Percentiles rank a stretch among this genome's conserved stretches.
phyloP scores from a whole-genome alignment of 2,888 invertebrate species.

The Lamellibrachia satsuma region DNA sequence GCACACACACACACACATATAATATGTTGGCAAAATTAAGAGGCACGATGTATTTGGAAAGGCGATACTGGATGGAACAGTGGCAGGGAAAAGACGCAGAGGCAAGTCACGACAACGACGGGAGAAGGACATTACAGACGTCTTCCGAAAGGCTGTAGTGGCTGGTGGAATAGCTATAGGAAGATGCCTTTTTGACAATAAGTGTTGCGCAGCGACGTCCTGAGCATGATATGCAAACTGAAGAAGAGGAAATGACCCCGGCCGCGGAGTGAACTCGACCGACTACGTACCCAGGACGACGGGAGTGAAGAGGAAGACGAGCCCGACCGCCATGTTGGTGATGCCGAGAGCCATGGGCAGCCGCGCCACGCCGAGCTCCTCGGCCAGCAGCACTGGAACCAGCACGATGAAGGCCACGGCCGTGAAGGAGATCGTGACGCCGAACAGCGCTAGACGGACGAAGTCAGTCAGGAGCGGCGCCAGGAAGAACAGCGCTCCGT shows the following conservation, averaged over 20 bases:
- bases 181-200: no score
- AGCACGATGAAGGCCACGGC: constrained; percentile 18
- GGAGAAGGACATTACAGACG: no score
- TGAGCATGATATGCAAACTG: no score
- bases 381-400: constrained; percentile 13
- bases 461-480: background rate
- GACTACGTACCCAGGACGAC: background rate
- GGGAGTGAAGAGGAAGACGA: constrained; percentile 6
- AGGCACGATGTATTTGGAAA: no score
- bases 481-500: constrained; percentile 26
- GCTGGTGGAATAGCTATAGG: no score
- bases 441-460: background rate
- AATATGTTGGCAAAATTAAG: no score
- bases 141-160: no score
- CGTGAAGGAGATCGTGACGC: background rate
- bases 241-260: no score
- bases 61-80: no score
- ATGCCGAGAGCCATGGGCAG: background rate
- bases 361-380: constrained; percentile 8
- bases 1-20: background rate
- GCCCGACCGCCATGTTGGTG: constrained; percentile 8
- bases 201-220: no score
- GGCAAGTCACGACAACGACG: no score
- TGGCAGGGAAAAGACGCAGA: no score
- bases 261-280: background rate